Percentiles rank a stretch among this genome's conserved stretches.
Evolutionary conservation across 2,113 vertebrate species (phyloP).

Genomic region (Piprites chloris): DNA sequence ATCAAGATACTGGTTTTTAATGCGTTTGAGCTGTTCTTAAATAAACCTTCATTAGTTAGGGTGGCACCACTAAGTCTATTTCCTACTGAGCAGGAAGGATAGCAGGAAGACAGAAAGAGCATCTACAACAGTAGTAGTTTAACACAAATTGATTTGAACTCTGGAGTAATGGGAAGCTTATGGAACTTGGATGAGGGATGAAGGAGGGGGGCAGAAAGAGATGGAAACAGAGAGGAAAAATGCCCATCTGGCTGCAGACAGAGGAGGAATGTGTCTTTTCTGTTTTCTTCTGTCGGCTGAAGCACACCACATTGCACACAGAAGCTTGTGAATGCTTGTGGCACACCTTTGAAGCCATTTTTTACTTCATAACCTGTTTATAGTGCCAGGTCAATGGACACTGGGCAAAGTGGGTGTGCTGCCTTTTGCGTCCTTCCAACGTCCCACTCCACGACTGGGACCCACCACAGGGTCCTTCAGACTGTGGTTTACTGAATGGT

Average conservation of each 20-base stretch:
- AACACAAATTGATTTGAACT: conserved; percentile 40
- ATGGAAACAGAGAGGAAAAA: background rate
- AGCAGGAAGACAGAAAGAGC: conserved; percentile 20
- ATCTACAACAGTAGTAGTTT: conserved; percentile 1
- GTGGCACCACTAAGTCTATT: conserved; percentile 10
- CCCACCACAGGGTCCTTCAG: background rate
- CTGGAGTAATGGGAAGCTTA: background rate
- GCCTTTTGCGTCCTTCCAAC: background rate
- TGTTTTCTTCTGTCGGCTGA: background rate
- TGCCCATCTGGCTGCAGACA: background rate
- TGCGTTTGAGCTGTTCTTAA: background rate
- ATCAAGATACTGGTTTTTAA: background rate
- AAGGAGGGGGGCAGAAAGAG: background rate
- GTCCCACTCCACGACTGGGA: background rate
- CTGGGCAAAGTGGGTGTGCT: accelerated
- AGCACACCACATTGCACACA: background rate
- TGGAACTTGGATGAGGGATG: background rate
- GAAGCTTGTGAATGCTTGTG: background rate
- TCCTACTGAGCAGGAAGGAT: conserved; percentile 8
- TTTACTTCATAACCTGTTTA: background rate
- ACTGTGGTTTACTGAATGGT: background rate
- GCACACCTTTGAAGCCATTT: background rate
- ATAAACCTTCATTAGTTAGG: conserved; percentile 9
- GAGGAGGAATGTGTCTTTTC: background rate
- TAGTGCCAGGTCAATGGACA: background rate